Evolutionary conservation across 2,113 vertebrate species (phyloP), one percentile per base, ranked within the genome.

Genomic region (Passerina amoena): DNA sequence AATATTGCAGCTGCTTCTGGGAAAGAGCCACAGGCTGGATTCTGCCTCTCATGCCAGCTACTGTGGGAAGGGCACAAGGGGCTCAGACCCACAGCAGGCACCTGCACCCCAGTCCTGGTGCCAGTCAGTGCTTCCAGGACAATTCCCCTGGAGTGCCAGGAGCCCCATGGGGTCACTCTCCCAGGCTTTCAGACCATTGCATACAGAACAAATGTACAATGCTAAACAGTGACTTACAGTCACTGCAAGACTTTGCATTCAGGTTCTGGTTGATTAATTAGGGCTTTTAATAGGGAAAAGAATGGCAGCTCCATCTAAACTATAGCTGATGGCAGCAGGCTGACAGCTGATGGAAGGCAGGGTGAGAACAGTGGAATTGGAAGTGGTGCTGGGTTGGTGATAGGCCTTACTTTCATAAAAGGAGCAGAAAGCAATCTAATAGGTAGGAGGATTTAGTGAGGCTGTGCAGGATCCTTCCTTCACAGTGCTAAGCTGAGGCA

Each of bases 11-110:
- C 27, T 2, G 4, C 40, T 33, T 57, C 17, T 37, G 28, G 10
- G 31, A 19, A 65, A 33, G 53, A 65, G 12, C 47, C 30, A 14
- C 0, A 0, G 69, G 45, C 42, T 37, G 28, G 47, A 50, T 30
- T 73, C 64, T 73, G 30, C 48, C 48, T 51, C 42, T 47, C 4
- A 2, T 4, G 2, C 28, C 64, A 37, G 31, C 35, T 60, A 0
- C 33, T 1, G 0, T 44, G 59, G 54, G 59, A 61, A 40, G 54
- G 45, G 17, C 73, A 25, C n/a, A 64, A 10, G 65, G 44, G 19
- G 5, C 38, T 45, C 8, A 25, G 50, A 48, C n/a, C 31, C 50
- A 47, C 12, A 3, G 31, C 21, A 40, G 27, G 11, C 28, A 20
- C 7, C 60, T 79, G 56, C 24, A 10, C 19, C 33, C 6, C 12